Percentiles rank a stretch among this genome's conserved stretches.
These are phyloP conservation scores for Exaiptasia diaphana DNA, from an alignment of 64 coral and sea anemone genomes.

Conservation along the genomic window DNA sequence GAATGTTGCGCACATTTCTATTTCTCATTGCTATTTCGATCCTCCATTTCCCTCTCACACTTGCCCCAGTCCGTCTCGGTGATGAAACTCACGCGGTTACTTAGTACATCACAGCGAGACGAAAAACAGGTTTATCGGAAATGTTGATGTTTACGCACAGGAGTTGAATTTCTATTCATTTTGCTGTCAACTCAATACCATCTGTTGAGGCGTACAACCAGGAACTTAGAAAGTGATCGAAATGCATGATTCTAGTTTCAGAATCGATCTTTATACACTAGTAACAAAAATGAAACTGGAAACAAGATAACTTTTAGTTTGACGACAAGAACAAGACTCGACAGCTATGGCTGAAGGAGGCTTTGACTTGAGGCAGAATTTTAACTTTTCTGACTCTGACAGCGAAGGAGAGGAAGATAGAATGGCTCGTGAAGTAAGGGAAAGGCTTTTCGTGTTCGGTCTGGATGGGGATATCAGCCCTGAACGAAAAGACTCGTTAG, in stretches of 20 bases:
- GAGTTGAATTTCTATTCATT: background rate
- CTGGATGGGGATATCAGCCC: background rate
- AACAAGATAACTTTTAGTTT: background rate
- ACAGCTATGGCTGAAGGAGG: constrained; percentile 5
- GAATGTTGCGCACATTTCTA: too few species aligned
- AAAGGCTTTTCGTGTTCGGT: constrained; percentile 11
- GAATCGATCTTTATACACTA: background rate
- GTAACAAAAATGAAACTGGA: background rate
- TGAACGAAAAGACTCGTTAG: background rate
- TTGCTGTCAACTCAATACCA: background rate
- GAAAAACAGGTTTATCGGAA: background rate
- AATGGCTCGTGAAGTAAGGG: background rate
- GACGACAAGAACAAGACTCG: background rate
- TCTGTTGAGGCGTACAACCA: background rate
- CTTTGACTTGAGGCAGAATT: constrained; percentile 8
- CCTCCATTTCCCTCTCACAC: too few species aligned
- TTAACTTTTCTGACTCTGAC: constrained; percentile 10
- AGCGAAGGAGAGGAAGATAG: constrained; percentile 20
- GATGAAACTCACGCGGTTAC: background rate
- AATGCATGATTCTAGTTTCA: background rate
- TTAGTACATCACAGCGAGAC: background rate
- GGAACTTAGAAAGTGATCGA: background rate
- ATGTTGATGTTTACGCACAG: constrained; percentile 1
- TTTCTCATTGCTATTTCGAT: too few species aligned
- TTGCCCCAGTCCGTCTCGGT: background rate